Percentiles rank a stretch among this genome's conserved stretches.
Conservation (phyloP, 2,797 vertebrate genomes). For the Protosalanx chinensis region DNA sequence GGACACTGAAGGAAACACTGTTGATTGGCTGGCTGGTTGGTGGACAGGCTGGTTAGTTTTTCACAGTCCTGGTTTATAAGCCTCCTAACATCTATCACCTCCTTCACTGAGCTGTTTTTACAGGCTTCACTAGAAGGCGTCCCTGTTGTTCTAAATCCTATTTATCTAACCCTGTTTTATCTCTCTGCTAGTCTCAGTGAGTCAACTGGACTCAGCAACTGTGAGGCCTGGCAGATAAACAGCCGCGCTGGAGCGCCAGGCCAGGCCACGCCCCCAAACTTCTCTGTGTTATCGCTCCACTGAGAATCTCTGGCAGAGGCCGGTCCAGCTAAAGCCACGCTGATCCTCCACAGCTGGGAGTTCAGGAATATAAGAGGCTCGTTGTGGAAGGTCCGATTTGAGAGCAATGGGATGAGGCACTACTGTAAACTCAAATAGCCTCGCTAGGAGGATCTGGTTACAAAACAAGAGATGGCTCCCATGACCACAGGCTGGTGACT, state of each 20-base stretch:
- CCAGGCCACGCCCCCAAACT: conserved; percentile 2
- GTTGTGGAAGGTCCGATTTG: conserved; percentile 26
- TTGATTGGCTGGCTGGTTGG: neutral
- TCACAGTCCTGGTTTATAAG: conserved; percentile 9
- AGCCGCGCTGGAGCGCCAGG: neutral
- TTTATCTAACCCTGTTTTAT: conserved; percentile 12
- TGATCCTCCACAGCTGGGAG: conserved; percentile 24
- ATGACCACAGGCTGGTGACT: neutral
- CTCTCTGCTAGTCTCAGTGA: conserved; percentile 7
- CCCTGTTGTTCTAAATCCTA: conserved; percentile 21
- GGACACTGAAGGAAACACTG: conserved; percentile 2
- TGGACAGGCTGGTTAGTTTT: neutral
- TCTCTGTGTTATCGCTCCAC: conserved; percentile 4
- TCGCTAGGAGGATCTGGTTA: neutral
- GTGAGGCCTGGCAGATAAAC: conserved; percentile 6
- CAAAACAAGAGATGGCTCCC: neutral
- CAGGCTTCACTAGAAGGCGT: neutral
- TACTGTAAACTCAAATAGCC: neutral
- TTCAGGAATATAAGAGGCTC: conserved; percentile 31
- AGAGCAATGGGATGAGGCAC: conserved; percentile 13
- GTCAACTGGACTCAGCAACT: neutral
- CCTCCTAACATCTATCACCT: neutral
- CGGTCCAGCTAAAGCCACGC: conserved; percentile 30
- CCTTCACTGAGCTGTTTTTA: conserved; percentile 4
- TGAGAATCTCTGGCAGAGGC: neutral